A percentile compares a stretch with the other conserved stretches of the same genome.
Conservation (phyloP, 2,888 invertebrate species). For the Geotrupes spiniger region DNA sequence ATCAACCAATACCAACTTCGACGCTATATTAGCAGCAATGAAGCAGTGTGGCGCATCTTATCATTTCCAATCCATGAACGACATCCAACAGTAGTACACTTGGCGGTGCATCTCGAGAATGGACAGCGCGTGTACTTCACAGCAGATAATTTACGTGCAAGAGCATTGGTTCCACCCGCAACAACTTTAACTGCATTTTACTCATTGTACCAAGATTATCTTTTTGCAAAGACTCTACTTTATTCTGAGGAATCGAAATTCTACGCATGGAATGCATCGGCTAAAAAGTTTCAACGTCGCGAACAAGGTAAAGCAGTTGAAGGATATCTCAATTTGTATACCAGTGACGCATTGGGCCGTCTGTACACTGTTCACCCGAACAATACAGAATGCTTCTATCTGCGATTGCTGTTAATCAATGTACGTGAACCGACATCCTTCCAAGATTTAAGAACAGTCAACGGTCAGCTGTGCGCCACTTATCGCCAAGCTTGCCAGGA, state of each 20-base stretch:
- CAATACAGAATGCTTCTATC: slow-evolving; percentile 11
- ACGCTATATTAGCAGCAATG: slow-evolving; percentile 20
- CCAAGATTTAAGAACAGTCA: no score
- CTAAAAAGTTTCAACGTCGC: slow-evolving; percentile 18
- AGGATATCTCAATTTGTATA: slow-evolving; percentile 2
- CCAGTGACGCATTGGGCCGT: no score
- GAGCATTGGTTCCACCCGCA: slow-evolving; percentile 12
- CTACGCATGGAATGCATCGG: slow-evolving; percentile 6
- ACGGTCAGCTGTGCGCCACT: no score
- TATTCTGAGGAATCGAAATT: slow-evolving; percentile 20
- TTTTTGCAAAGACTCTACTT: slow-evolving; percentile 22
- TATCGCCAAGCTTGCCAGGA: no score
- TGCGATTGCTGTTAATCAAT: slow-evolving; percentile 16
- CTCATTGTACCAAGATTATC: slow-evolving; percentile 5
- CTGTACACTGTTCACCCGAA: no score
- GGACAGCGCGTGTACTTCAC: slow-evolving; percentile 25
- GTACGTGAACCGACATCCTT: slow-evolving; percentile 20
- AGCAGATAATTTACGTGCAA: slow-evolving; percentile 3
- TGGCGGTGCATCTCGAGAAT: slow-evolving; percentile 27
- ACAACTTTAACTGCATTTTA: slow-evolving; percentile 22
- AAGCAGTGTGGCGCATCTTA: slow-evolving; percentile 33
- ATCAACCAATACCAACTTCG: slow-evolving; percentile 31
- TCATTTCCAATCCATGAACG: slow-evolving; percentile 31
- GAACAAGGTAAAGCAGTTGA: slow-evolving; percentile 12
- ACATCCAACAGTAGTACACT: slow-evolving; percentile 35